A percentile compares a stretch with the other conserved stretches of the same genome.
Conservation (phyloP, 2,113 vertebrate species). For the Trachemys scripta region DNA sequence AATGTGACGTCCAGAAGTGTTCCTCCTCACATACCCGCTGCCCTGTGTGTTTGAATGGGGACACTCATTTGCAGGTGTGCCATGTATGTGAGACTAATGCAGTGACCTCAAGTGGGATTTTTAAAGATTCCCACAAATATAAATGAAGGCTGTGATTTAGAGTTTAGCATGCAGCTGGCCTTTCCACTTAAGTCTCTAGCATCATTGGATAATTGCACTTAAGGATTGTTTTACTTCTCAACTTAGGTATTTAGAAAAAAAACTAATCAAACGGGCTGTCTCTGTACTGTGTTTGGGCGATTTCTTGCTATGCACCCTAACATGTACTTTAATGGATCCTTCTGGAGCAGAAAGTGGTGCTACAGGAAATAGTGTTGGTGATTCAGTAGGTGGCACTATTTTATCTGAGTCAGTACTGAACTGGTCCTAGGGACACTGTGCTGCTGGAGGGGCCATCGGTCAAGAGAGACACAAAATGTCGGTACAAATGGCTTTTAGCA, state of each 20-base stretch:
- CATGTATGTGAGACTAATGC: neutral
- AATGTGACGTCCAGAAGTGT: fast-evolving
- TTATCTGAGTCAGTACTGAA: neutral
- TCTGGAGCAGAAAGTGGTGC: neutral
- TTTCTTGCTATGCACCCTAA: neutral
- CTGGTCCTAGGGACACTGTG: neutral
- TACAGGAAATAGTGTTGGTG: neutral
- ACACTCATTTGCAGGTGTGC: neutral
- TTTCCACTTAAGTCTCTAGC: neutral
- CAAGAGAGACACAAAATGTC: neutral
- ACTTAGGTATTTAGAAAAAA: neutral
- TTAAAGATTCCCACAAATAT: neutral
- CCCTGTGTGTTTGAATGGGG: neutral
- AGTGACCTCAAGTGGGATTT: neutral
- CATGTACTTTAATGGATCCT: slow-evolving; percentile 47
- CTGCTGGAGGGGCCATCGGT: neutral
- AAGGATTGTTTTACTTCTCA: neutral
- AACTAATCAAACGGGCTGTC: neutral
- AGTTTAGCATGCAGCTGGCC: neutral
- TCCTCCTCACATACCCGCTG: neutral
- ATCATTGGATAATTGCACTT: neutral
- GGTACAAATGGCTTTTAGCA: neutral
- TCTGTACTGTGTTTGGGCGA: neutral
- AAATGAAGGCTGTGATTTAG: neutral
- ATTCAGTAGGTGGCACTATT: neutral